These are phyloP conservation scores for Phylloscopus trochilus DNA, from an alignment of 2,113 vertebrate species.

Conservation along the genomic window DNA sequence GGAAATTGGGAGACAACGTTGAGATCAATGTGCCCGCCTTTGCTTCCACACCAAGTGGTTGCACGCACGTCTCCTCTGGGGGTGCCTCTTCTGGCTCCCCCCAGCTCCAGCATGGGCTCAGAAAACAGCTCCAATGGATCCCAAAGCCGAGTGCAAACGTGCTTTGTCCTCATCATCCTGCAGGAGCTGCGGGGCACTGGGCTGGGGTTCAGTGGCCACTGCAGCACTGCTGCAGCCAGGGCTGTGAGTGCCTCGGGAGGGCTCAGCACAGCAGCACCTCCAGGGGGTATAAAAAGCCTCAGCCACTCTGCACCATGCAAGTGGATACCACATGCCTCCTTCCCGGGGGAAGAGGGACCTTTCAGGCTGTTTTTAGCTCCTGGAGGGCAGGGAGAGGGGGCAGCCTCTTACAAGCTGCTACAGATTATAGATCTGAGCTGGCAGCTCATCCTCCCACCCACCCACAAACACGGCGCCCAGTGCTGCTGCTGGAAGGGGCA, in stretches of 20 bases:
- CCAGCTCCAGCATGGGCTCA: rapidly evolving
- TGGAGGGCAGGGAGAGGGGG: conserved; percentile 51
- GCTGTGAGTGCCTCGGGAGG: background rate
- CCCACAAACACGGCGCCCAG: background rate
- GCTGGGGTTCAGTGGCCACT: rapidly evolving
- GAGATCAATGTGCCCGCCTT: background rate
- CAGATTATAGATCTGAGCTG: conserved; percentile 63
- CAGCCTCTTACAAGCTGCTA: conserved; percentile 37
- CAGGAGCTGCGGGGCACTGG: rapidly evolving
- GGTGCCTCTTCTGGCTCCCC: background rate
- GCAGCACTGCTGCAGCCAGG: rapidly evolving
- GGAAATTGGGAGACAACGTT: rapidly evolving
- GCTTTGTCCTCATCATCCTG: rapidly evolving
- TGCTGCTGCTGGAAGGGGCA: background rate
- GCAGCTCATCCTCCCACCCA: conserved; percentile 55
- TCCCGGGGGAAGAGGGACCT: background rate
- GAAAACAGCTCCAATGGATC: background rate
- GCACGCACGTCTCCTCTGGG: rapidly evolving
- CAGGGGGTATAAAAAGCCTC: background rate
- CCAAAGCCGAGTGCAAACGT: background rate
- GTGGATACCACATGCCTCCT: background rate
- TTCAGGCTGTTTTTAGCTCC: conserved; percentile 50
- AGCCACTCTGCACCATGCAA: background rate
- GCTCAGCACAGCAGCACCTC: rapidly evolving
- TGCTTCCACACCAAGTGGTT: rapidly evolving